phyloP scores from a whole-genome alignment of 2,797 vertebrate species.

The Cirrhinus mrigala region DNA sequence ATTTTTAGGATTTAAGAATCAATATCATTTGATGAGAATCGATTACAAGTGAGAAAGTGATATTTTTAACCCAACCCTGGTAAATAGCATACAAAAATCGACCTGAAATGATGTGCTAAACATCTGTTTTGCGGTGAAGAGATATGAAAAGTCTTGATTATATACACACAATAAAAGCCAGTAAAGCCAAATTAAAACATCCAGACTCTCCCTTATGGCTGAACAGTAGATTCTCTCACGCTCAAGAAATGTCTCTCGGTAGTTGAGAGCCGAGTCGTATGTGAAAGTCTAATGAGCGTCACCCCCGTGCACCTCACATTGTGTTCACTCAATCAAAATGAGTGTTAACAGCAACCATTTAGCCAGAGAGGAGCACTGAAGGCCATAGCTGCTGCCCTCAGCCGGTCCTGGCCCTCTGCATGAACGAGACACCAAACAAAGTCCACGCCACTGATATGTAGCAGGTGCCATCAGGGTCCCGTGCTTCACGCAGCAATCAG shows the following conservation, averaged over 20 bases:
- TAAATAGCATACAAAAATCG: neutral
- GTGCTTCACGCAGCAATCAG: conserved; percentile 52
- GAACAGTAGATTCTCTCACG: conserved; percentile 4
- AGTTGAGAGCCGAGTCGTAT: neutral
- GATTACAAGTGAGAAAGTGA: no score
- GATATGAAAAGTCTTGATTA: neutral
- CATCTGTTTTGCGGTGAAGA: neutral
- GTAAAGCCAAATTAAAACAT: neutral
- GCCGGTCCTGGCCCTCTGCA: conserved; percentile 27
- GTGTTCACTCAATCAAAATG: conserved; percentile 41
- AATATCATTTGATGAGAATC: no score
- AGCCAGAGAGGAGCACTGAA: conserved; percentile 32
- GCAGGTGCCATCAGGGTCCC: conserved; percentile 36
- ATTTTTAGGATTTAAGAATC: no score
- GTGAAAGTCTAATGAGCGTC: conserved; percentile 54
- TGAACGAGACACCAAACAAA: conserved; percentile 48
- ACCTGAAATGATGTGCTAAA: neutral
- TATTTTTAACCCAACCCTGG: no score
- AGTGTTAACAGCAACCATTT: conserved; percentile 52
- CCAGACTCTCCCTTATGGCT: neutral
- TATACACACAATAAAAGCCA: neutral
- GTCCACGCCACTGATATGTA: conserved; percentile 43
- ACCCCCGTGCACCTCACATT: conserved; percentile 44
- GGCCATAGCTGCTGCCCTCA: conserved; percentile 8
- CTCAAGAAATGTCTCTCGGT: neutral